Evolutionary conservation across 2,888 invertebrate species (phyloP), one percentile per base, ranked within the genome.

Genomic region (Yponomeuta plumbellus): DNA sequence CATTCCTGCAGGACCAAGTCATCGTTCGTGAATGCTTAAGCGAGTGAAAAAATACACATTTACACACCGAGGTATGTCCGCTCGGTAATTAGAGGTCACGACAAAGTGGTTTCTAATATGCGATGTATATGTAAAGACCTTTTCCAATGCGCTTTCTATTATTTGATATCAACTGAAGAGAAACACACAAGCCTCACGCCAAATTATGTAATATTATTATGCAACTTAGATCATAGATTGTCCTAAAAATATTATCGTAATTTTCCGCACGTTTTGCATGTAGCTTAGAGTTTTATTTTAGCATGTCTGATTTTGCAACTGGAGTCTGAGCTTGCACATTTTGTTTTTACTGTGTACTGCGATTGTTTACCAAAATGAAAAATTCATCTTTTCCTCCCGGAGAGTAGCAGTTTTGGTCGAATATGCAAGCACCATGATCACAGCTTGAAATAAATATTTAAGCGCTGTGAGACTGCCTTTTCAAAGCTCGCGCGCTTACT

Each of bases 1-100:
- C 44, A 52, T 17, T 52, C 78, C 76, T 79, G 76, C 89, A 91
- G 91, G 91, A 91, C 91, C 82, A 91, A 91, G 86, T 91, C 90
- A 76, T 91, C 91, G 79, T 91, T 91, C 88, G 91, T 91, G 84
- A 91, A 91, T 86, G 90, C 91, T 86, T 91, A 91, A 85, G 13
- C 63, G 58, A 80, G 84, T 78, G 81, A 80, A 76, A 80, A 76
- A 76, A 75, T 72, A 72, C 73, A 73, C 74, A 34, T 67, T 70
- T 69, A 69, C 70, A 75, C 75, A 77, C 76, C 71, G 83, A 91
- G 90, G 90, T 90, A 91, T 75, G 90, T 88, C 34, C 26, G 2
- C 26, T 61, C 22, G 23, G 23, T 22, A 6, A 21, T 13, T 59
- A 59, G 23, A 59, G 13, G 23, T 23, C 23, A 59, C 59, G 22